Percentiles rank a stretch among this genome's conserved stretches.
phyloP scores from a whole-genome alignment of 1,140 invertebrate species.

The Drosophila biarmipes region DNA sequence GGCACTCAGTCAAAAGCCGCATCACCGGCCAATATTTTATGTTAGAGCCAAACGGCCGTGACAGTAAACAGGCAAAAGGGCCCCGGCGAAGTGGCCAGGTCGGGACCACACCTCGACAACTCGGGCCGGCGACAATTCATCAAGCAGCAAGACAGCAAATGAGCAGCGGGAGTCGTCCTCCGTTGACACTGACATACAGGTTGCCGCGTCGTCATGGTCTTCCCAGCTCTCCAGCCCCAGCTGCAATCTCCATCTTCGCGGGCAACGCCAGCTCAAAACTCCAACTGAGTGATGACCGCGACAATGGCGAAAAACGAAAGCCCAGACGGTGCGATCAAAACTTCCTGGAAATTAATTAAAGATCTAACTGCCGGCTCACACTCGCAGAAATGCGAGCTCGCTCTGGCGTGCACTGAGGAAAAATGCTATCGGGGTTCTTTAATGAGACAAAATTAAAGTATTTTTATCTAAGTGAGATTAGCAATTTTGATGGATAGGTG shows the following conservation, averaged over 20 bases:
- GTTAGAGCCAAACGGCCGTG: constrained; percentile 64
- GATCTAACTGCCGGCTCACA: constrained; percentile 57
- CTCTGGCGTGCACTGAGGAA: background rate
- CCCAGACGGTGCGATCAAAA: constrained; percentile 66
- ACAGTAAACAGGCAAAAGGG: constrained; percentile 54
- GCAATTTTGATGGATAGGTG: too few relatives aligned
- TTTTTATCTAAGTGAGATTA: too few relatives aligned
- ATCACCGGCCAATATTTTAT: constrained; percentile 62
- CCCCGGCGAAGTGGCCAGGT: constrained; percentile 17
- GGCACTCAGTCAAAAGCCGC: constrained; percentile 57
- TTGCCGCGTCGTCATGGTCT: constrained; percentile 42
- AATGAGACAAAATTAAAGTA: too few relatives aligned
- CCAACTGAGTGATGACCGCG: constrained; percentile 77
- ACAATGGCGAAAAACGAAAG: constrained; percentile 78
- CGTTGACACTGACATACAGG: constrained; percentile 79
- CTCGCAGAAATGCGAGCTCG: constrained; percentile 5
- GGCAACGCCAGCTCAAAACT: constrained; percentile 26
- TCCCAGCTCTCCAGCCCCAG: background rate
- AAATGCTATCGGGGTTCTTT: background rate
- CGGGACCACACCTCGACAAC: constrained; percentile 71
- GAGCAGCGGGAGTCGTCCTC: constrained; percentile 65
- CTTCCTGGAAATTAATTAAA: constrained; percentile 82
- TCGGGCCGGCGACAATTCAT: constrained; percentile 71
- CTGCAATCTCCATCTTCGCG: constrained; percentile 4
- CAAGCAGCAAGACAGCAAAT: constrained; percentile 75